Base-by-base conservation (phyloP, 2,888 invertebrate genomes). In the Cinara cedri region DNA sequence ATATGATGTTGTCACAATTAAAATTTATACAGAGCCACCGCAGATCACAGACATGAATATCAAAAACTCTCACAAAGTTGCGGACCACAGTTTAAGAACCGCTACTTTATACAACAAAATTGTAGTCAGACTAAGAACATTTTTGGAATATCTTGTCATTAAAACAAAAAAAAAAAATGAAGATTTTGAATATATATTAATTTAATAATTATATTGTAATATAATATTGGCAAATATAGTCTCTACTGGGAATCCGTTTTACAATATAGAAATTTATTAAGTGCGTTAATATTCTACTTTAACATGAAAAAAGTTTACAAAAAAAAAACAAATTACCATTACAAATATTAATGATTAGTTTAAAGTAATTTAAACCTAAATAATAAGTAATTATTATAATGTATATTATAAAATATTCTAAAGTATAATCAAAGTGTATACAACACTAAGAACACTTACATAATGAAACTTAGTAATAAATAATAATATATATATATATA, bases 151-250 rank as follows among this genome's bases (percentile, higher is more conserved):
- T n/a, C n/a, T n/a, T n/a, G 16, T 46, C 10, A n/a, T 46, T 21
- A 44, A 9, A 4, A 4, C 4, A 44, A 44, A 42, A 2, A 3
- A 55, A 21, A 55, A 19, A 6, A 21, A 14, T 55, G 6, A 1
- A n/a, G n/a, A 57, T n/a, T 54, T 65, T 63, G 24, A 54, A 65
- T 75, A 65, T 21, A 63, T 75, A 75, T 24, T 24, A 65, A 54
- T 75, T 75, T 24, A 65, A 54, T 75, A 65, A 75, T 75, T 75
- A 75, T 75, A 65, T 65, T 26, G 21, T 75, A 63, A 63, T 74
- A 74, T 74, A 63, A 74, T 75, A 16, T 75, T 75, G 74, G 74
- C 74, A 75, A 75, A 75, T 75, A 75, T 75, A 75, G 74, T 75
- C 74, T 75, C 74, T 75, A 63, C 54, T 14, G 42, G 63, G n/a